These are phyloP conservation scores for Apeltes quadracus DNA, from an alignment of 2,113 vertebrate genomes.

Conservation along the genomic window DNA sequence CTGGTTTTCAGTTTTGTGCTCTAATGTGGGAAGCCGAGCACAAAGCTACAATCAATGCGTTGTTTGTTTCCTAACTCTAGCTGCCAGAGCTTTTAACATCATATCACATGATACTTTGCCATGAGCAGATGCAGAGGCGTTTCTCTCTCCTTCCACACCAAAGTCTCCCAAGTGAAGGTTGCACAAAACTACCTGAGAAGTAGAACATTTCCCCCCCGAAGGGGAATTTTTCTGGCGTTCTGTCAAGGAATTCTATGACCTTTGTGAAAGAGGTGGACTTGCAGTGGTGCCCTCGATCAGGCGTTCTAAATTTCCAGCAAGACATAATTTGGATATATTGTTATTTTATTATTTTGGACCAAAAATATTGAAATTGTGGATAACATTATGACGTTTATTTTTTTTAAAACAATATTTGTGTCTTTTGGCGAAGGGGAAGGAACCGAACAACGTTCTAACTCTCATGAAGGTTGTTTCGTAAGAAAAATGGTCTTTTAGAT, in stretches of 20 bases:
- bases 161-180: neutral
- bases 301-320: neutral
- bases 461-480: neutral
- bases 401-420: neutral
- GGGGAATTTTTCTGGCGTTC: neutral
- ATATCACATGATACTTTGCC: neutral
- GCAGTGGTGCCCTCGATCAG: neutral
- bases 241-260: neutral
- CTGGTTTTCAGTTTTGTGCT: neutral
- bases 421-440: neutral
- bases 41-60: neutral
- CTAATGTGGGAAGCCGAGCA: neutral
- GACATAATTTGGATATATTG: neutral
- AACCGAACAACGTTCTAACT: too few relatives aligned
- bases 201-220: neutral
- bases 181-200: neutral
- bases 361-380: neutral
- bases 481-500: neutral
- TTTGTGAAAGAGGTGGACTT: neutral
- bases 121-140: neutral
- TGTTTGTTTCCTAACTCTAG: neutral
- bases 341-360: neutral
- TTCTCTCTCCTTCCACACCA: neutral
- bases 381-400: neutral
- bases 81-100: neutral